These are phyloP conservation scores for Sinohyriopsis cumingii DNA, from an alignment of 2,888 invertebrate species.

Conservation along the genomic window DNA sequence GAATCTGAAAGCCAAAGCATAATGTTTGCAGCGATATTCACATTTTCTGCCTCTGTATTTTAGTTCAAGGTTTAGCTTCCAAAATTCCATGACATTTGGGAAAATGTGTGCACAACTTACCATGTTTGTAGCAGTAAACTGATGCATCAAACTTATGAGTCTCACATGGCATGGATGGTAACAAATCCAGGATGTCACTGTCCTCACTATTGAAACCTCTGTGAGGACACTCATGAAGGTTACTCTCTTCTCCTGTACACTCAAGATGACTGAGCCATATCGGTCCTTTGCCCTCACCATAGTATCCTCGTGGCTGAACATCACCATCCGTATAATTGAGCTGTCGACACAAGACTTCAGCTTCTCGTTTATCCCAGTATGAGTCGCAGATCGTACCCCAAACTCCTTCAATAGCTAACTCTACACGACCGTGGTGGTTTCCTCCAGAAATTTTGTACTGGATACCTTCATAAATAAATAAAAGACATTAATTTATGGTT, in stretches of 20 bases:
- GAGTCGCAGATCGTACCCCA: conserved; percentile 85
- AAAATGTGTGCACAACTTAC: conserved; percentile 8
- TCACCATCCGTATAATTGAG: conserved; percentile 52
- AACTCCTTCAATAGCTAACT: conserved; percentile 80
- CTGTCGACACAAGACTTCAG: conserved; percentile 75
- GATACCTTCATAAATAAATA: conserved; percentile 33
- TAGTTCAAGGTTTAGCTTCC: too few relatives aligned
- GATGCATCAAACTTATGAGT: conserved; percentile 55
- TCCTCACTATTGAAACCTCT: conserved; percentile 49
- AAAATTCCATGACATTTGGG: too few relatives aligned
- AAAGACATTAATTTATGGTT: background rate
- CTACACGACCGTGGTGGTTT: conserved; percentile 72
- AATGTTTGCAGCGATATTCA: too few relatives aligned
- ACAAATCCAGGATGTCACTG: conserved; percentile 35
- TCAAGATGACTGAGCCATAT: conserved; percentile 61
- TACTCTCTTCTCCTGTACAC: conserved; percentile 52
- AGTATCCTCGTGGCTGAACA: conserved; percentile 37
- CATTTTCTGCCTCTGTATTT: too few relatives aligned
- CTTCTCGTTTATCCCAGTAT: conserved; percentile 80
- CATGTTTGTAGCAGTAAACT: conserved; percentile 53
- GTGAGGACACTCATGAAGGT: conserved; percentile 54
- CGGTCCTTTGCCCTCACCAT: conserved; percentile 54
- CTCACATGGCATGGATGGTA: conserved; percentile 42
- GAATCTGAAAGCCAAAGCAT: too few relatives aligned
- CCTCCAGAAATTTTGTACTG: conserved; percentile 44